Conservation (phyloP, 2,113 vertebrate genomes). For the Phyllopteryx taeniolatus region DNA sequence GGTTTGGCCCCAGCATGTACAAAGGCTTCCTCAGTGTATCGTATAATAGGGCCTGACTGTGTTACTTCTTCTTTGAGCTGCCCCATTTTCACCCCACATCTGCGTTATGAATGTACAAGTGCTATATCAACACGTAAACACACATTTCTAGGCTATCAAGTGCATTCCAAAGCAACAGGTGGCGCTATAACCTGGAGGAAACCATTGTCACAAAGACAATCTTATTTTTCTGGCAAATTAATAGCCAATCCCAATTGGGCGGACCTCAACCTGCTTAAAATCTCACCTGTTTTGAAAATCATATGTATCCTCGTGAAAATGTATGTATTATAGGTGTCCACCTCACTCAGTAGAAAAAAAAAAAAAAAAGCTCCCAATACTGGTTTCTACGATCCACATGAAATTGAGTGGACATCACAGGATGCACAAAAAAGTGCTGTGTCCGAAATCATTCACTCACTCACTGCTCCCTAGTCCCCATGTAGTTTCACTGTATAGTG, state of each 20-base stretch:
- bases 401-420: no score
- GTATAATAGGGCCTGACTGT: conserved; percentile 54
- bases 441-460: no score
- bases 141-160: background rate
- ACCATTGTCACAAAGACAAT: background rate
- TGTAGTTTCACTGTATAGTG: no score
- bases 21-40: conserved; percentile 69
- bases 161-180: conserved; percentile 6
- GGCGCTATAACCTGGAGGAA: background rate
- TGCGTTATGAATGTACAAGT: conserved; percentile 83
- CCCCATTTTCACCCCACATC: conserved; percentile 56
- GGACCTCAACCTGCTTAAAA: background rate
- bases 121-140: conserved; percentile 20
- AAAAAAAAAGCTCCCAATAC: no score
- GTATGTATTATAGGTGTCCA: no score
- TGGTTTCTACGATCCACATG: no score
- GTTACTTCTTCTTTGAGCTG: conserved; percentile 41
- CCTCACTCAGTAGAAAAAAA: no score
- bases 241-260: background rate
- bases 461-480: no score
- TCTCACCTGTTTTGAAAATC: background rate
- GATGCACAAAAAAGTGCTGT: no score
- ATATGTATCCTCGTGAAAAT: no score
- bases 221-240: background rate
- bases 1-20: conserved; percentile 64